Conservation (phyloP, 2,113 vertebrate genomes). For the Ploceus nigricollis region DNA sequence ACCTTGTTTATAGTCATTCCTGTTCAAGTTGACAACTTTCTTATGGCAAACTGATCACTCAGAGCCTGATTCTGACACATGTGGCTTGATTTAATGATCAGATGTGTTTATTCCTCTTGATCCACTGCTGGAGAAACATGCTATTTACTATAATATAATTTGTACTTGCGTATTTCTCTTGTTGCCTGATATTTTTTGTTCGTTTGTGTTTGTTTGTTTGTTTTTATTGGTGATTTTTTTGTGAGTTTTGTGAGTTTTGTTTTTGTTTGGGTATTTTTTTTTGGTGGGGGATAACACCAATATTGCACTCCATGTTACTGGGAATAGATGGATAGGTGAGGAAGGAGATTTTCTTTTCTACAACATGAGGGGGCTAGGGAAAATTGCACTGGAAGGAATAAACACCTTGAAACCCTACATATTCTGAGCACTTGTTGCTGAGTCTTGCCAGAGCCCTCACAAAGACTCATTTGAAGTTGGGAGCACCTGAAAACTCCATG, state of each 20-base stretch:
- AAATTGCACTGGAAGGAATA: background rate
- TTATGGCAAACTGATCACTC: background rate
- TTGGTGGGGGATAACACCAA: rapidly evolving
- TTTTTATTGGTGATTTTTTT: background rate
- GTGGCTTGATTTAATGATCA: background rate
- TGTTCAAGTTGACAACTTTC: background rate
- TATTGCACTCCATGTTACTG: background rate
- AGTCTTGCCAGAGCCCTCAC: background rate
- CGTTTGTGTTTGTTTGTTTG: background rate
- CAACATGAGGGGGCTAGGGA: background rate
- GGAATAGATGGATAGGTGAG: background rate
- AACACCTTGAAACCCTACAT: background rate
- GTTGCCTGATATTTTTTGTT: background rate
- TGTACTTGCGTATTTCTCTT: background rate
- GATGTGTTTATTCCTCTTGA: background rate
- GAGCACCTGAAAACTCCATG: background rate
- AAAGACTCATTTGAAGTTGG: background rate
- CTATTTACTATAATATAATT: background rate
- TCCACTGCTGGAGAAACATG: background rate
- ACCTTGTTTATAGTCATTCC: background rate
- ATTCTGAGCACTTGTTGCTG: background rate
- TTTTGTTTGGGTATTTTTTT: background rate
- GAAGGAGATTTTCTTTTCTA: background rate
- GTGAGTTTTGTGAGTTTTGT: too few species aligned
- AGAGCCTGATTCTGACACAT: background rate